Base-by-base conservation (phyloP, 1,140 invertebrate genomes). In the Neuroterus valhalla region DNA sequence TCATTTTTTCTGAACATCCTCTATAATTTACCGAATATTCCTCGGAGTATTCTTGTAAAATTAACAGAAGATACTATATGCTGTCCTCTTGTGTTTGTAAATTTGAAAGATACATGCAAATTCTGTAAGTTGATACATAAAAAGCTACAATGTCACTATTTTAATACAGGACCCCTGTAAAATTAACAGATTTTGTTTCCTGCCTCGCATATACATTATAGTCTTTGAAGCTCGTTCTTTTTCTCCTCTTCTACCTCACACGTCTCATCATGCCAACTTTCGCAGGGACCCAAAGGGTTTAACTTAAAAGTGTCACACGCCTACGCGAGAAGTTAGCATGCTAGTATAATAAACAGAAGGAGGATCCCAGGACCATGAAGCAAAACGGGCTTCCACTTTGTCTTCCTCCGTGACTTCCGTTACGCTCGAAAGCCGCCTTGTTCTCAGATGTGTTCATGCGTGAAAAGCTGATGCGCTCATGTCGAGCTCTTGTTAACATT, bases 141-240 rank as follows among this genome's bases (percentile, higher is more conserved):
- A 0, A 38, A 38, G 31, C 31, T 38, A 26, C 26, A 26, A 2
- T 38, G 8, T 38, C 8, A 8, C 31, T 38, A 38, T 38, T 38
- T 38, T 38, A 38, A 38, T 8, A 38, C 5, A 38, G 31, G 31
- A 8, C 8, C 8, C 31, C 8, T 10, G 31, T 38, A 38, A 38
- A 5, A 38, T 38, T 38, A 38, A 38, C 31, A 38, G 6, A 38
- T 31, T 38, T 38, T 10, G n/a, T 38, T 38, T 2, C 10, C 31
- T 1, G 31, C 10, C 6, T 68, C n/a, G 23, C 11, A 31, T 62
- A 62, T 15, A 62, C 23, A 21, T 48, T 48, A 17, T 48, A 48
- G 46, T n/a, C 46, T 62, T 62, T 62, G 26, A 62, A n/a, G 55
- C 14, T 62, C 12, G 23, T 44, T 43, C 71, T 71, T 76, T 74